These are phyloP conservation scores for Thamnophis sirtalis DNA, from an alignment of 2,113 vertebrate genomes.

Conservation along the genomic window DNA sequence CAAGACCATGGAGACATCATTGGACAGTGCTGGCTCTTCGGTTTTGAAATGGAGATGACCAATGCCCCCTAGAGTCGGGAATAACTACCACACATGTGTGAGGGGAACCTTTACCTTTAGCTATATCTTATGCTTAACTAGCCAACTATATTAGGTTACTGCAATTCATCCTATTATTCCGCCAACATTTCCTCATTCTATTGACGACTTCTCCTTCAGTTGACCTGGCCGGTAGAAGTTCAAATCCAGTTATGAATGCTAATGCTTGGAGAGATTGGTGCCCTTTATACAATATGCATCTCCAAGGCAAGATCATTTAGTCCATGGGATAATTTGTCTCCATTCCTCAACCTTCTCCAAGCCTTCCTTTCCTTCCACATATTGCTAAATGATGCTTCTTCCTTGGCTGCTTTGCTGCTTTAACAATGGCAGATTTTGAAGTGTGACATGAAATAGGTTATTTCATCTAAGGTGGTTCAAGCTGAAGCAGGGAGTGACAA, in stretches of 20 bases:
- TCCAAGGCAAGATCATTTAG: constrained; percentile 32
- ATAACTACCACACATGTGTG: no score
- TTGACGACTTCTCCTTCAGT: constrained; percentile 30
- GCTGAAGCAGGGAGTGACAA: constrained; percentile 61
- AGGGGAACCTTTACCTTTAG: no score
- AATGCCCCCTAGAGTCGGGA: no score
- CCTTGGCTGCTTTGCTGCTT: constrained; percentile 39
- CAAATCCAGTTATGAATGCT: constrained; percentile 51
- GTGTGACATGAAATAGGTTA: constrained; percentile 62
- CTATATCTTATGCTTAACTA: constrained; percentile 25
- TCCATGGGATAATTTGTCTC: constrained; percentile 2
- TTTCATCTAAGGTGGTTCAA: constrained; percentile 64
- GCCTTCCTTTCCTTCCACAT: constrained; percentile 29
- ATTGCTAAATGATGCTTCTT: constrained; percentile 50
- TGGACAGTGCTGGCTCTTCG: no score
- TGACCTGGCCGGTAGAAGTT: constrained; percentile 49
- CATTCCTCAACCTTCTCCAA: not conserved
- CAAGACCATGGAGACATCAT: no score
- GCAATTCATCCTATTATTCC: constrained; percentile 33
- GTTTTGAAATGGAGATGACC: no score
- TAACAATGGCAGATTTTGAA: constrained; percentile 52
- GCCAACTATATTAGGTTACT: constrained; percentile 44
- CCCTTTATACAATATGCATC: constrained; percentile 29
- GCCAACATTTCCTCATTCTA: constrained; percentile 10
- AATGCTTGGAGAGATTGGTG: constrained; percentile 23